These are phyloP conservation scores for Melanostoma scalare DNA, from an alignment of 2,888 invertebrate genomes.

Conservation along the genomic window DNA sequence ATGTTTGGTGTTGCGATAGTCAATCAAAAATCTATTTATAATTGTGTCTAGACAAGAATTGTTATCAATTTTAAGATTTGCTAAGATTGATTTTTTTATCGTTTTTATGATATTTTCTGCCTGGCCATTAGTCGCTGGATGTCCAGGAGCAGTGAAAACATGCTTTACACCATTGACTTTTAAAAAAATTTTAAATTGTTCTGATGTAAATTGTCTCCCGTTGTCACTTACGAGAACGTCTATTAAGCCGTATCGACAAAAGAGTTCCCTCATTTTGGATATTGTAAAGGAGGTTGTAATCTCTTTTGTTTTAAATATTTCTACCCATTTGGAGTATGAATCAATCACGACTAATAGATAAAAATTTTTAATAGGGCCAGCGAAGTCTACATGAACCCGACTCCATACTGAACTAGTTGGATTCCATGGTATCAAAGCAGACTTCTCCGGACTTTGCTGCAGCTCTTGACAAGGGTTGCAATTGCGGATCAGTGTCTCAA, in stretches of 20 bases:
- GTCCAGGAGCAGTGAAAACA: conserved; percentile 68
- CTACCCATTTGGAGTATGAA: conserved; percentile 69
- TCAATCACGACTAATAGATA: conserved; percentile 61
- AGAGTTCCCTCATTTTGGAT: conserved; percentile 52
- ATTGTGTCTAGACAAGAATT: conserved; percentile 42
- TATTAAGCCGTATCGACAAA: conserved; percentile 57
- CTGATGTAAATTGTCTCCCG: conserved; percentile 60
- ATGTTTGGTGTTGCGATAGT: conserved; percentile 57
- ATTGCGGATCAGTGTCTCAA: conserved; percentile 54
- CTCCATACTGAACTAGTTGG: conserved; percentile 53
- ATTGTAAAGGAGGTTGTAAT: conserved; percentile 59
- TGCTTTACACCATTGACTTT: conserved; percentile 27
- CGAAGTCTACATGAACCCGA: conserved; percentile 66
- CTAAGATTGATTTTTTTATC: conserved; percentile 68
- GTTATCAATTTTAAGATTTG: conserved; percentile 35
- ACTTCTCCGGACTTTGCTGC: conserved; percentile 62
- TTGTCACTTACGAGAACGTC: conserved; percentile 62
- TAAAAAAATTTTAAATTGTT: conserved; percentile 27
- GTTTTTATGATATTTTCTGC: conserved; percentile 75
- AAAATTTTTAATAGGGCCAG: conserved; percentile 60
- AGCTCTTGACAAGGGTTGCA: conserved; percentile 60
- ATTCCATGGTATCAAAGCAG: conserved; percentile 58
- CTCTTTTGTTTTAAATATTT: conserved; percentile 69
- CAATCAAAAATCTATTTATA: conserved; percentile 55
- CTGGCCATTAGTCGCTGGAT: conserved; percentile 74